A percentile compares a stretch with the other conserved stretches of the same genome.
phyloP scores from a whole-genome alignment of 2,797 vertebrate species.

The Melanotaenia nigrans region DNA sequence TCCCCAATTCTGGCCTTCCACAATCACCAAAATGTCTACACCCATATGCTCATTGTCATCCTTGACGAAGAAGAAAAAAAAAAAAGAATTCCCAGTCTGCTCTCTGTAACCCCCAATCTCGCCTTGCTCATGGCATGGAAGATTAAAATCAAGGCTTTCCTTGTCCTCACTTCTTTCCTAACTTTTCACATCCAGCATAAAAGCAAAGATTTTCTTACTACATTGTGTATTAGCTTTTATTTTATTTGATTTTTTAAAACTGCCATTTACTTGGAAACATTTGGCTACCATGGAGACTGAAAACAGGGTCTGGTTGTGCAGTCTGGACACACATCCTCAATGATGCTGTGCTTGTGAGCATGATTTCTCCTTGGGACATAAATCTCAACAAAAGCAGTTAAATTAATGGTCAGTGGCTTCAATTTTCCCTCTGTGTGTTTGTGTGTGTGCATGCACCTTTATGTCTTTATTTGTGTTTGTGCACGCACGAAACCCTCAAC shows the following conservation, averaged over 20 bases:
- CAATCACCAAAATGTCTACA: conserved; percentile 47
- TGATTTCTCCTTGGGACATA: conserved; percentile 55
- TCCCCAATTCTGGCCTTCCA: conserved; percentile 32
- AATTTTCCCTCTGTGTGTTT: conserved; percentile 15
- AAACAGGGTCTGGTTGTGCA: conserved; percentile 10
- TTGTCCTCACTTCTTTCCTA: not conserved
- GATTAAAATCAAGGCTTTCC: conserved; percentile 9
- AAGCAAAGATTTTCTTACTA: conserved; percentile 6
- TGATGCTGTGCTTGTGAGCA: conserved; percentile 46
- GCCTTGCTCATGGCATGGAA: conserved; percentile 1
- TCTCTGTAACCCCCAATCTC: conserved; percentile 17
- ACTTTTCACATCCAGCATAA: conserved; percentile 6
- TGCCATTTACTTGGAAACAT: conserved; percentile 10
- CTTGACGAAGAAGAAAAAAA: not conserved
- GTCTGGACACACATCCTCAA: conserved; percentile 40
- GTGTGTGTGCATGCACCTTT: conserved; percentile 12
- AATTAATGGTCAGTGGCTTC: conserved; percentile 66
- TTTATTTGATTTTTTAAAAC: not conserved
- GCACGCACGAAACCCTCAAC: conserved; percentile 7
- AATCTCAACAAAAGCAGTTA: conserved; percentile 67
- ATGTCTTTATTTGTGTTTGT: conserved; percentile 40
- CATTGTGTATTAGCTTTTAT: not conserved
- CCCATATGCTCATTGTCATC: conserved; percentile 43
- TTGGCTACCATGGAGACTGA: conserved; percentile 15
- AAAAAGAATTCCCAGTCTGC: conserved; percentile 35